Percentiles rank a stretch among this genome's conserved stretches.
Evolutionary conservation across 1,140 invertebrate genomes (phyloP).

Genomic region (Dreissena polymorpha): DNA sequence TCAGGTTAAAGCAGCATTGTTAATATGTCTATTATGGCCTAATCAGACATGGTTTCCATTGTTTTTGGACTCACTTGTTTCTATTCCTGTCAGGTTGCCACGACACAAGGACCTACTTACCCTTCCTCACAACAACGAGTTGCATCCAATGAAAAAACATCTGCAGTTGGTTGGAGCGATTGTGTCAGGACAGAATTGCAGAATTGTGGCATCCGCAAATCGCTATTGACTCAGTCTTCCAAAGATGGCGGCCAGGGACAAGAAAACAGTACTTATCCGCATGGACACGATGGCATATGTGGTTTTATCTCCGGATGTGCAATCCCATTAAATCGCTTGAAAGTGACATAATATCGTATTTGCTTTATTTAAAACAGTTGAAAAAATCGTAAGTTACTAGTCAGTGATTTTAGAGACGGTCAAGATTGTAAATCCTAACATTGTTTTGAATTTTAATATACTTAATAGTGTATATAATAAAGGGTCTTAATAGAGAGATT

Average conservation of each 20-base stretch:
- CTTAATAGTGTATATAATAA: constrained; percentile 13
- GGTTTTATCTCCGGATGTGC: constrained; percentile 10
- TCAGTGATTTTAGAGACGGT: constrained; percentile 26
- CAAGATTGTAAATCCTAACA: constrained; percentile 2
- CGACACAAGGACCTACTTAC: constrained; percentile 22
- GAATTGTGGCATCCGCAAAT: background rate
- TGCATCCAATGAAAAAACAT: constrained; percentile 4
- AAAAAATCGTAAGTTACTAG: constrained; percentile 10
- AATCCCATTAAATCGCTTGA: constrained; percentile 24
- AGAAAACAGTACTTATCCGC: constrained; percentile 10
- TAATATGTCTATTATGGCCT: constrained; percentile 19
- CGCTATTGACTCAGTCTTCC: constrained; percentile 10
- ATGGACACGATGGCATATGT: constrained; percentile 20
- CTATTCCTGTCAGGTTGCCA: constrained; percentile 18
- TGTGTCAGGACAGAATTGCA: constrained; percentile 20
- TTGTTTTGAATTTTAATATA: background rate
- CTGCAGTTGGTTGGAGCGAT: background rate
- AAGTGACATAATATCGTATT: constrained; percentile 23
- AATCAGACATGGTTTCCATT: constrained; percentile 15
- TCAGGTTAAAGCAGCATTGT: constrained; percentile 12
- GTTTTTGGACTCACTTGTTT: constrained; percentile 13
- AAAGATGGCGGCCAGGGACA: constrained; percentile 1
- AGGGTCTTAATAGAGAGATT: background rate
- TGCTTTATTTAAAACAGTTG: constrained; percentile 23
- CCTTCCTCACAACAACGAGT: background rate